Percentiles rank a stretch among this genome's conserved stretches.
Conservation (phyloP, 1,140 invertebrate species). For the Trachymyrmex cornetzi region DNA sequence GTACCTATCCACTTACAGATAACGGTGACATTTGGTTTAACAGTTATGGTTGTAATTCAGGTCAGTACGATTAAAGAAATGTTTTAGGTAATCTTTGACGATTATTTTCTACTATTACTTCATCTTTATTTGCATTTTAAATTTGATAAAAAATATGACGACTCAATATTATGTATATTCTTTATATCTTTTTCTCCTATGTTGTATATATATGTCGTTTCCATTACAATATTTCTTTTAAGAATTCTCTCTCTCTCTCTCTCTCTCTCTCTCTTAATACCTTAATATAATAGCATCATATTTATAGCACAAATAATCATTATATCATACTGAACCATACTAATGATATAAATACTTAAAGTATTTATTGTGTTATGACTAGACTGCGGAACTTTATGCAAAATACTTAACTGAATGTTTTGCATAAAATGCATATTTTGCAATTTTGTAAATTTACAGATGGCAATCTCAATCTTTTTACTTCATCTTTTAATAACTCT, state of each 20-base stretch:
- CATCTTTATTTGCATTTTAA: background rate
- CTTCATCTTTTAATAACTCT: no score
- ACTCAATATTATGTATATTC: background rate
- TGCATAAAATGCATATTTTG: no score
- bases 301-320: background rate
- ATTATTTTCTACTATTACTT: no score
- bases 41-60: conserved; percentile 89
- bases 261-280: background rate
- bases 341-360: background rate
- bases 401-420: no score
- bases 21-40: conserved; percentile 90
- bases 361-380: background rate
- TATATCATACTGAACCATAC: background rate
- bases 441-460: no score
- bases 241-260: background rate
- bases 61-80: no score
- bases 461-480: no score
- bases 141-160: background rate
- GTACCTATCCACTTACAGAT: conserved; percentile 87
- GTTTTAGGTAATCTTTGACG: background rate
- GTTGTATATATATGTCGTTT: background rate
- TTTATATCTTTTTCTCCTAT: background rate
- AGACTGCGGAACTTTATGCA: no score
- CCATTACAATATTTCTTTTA: background rate
- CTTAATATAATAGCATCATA: background rate